Evolutionary conservation across 2,113 vertebrate species (phyloP).

Genomic region (Gasterosteus nipponicus): DNA sequence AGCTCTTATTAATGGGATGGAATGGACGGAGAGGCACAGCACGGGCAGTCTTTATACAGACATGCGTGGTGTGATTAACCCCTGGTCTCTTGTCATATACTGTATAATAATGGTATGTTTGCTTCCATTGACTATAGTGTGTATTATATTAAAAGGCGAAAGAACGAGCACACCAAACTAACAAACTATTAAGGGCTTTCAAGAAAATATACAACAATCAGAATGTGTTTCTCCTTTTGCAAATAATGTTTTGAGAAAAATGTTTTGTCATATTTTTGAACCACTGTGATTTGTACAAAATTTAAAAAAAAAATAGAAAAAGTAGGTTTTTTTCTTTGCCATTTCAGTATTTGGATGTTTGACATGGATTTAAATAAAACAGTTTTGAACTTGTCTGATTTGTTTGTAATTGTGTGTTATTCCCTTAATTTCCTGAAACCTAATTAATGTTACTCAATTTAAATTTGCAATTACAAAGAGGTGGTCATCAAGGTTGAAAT

Average conservation of each 20-base stretch:
- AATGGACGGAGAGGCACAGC: conserved; percentile 35
- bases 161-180: conserved; percentile 72
- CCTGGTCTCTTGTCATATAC: conserved; percentile 61
- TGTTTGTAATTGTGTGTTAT: conserved; percentile 23
- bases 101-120: conserved; percentile 74
- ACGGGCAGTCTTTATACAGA: conserved; percentile 41
- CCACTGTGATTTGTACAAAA: conserved; percentile 85
- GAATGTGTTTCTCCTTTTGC: conserved; percentile 85
- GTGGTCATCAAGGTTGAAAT: background rate
- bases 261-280: conserved; percentile 85
- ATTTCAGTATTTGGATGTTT: conserved; percentile 87
- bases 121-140: conserved; percentile 60
- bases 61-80: conserved; percentile 52
- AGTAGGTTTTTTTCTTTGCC: conserved; percentile 61
- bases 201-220: conserved; percentile 75
- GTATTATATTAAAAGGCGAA: conserved; percentile 62
- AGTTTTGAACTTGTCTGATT: conserved; percentile 59
- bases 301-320: conserved; percentile 62
- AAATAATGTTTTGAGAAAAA: conserved; percentile 76
- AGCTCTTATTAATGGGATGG: conserved; percentile 44
- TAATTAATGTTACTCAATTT: background rate
- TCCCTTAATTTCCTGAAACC: background rate
- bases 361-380: conserved; percentile 86
- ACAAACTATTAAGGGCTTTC: conserved; percentile 82
- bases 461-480: background rate